phyloP scores from a whole-genome alignment of 2,888 invertebrate genomes.

The Epinotia ramella region DNA sequence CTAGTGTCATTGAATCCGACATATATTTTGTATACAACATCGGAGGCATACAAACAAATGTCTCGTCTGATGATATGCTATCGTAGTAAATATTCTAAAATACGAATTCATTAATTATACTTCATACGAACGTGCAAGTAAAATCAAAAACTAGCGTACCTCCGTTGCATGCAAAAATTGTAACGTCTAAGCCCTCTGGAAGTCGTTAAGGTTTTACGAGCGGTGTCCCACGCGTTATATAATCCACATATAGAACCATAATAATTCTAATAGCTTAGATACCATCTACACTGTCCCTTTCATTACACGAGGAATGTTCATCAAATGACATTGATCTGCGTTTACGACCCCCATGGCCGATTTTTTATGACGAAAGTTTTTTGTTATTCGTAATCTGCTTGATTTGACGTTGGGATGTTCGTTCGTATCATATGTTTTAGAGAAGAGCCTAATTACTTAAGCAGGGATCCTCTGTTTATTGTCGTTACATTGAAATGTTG shows the following conservation, averaged over 20 bases:
- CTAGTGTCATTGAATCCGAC: too few species aligned
- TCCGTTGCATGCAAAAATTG: constrained; percentile 20
- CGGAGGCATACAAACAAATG: too few species aligned
- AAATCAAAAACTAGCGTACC: constrained; percentile 8
- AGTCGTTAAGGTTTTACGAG: constrained; percentile 46
- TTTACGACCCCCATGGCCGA: constrained; percentile 29
- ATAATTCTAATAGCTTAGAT: constrained; percentile 42
- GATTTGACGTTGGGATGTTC: constrained; percentile 4
- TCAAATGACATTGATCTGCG: constrained; percentile 34
- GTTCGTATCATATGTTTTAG: not conserved
- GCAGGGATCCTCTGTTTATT: too few species aligned
- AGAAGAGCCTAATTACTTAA: too few species aligned
- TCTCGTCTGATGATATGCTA: too few species aligned
- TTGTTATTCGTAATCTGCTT: constrained; percentile 18
- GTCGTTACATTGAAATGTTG: not conserved
- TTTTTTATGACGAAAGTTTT: constrained; percentile 41
- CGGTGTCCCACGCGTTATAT: constrained; percentile 30
- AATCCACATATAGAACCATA: constrained; percentile 36
- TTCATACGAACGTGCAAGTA: not conserved
- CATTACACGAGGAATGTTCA: constrained; percentile 44
- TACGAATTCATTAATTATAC: not conserved
- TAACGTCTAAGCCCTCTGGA: constrained; percentile 18
- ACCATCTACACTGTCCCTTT: constrained; percentile 44
- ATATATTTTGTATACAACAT: too few species aligned
- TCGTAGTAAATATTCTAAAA: too few species aligned